Evolutionary conservation across 2,113 vertebrate species (phyloP), one percentile per base, ranked within the genome.

Genomic region (Lasiurus borealis): DNA sequence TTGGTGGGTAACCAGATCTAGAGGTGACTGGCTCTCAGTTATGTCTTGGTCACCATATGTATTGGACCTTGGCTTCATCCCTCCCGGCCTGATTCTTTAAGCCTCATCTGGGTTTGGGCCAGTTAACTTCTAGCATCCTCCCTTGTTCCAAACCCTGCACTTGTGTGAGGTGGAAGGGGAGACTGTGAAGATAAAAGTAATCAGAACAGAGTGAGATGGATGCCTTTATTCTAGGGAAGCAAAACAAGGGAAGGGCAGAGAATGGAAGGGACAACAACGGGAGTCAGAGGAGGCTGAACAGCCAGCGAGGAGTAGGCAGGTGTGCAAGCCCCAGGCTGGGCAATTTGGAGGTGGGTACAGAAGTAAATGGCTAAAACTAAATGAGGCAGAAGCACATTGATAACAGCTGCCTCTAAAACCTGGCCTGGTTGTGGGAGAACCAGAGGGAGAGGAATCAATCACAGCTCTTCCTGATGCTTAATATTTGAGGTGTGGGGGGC

Each of bases 401-500:
- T 62, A 91, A 40, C 40, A 85, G 71, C 78, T 83, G 82, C 3
- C 0, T 3, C 85, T 54, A 59, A 57, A 66, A 88, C 83, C 90
- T 68, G 81, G 84, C 72, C 23, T 77, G 2, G 0, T 14, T 52
- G 46, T n/a, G 57, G 64, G 64, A 80, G 72, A 80, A 40, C 46
- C 62, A 50, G 44, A 54, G 62, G 4, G 48, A 83, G 8, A 68
- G 36, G 44, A 34, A 68, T 80, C 86, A 57, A 52, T 85, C 73
- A 31, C 34, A 31, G 71, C 59, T 76, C 31, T 15, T 81, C 48
- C 76, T 57, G 50, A 52, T 80, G 75, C 64, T 95, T 84, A 72
- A 73, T 76, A 76, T 75, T 94, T 59, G 46, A 73, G 62, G 85
- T 34, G 25, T 89, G 40, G 78, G 82, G 52, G 71, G 89, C n/a